Percentiles rank a stretch among this genome's conserved stretches.
phyloP scores from a whole-genome alignment of 2,888 invertebrate species.

The Drosophila cracens region DNA sequence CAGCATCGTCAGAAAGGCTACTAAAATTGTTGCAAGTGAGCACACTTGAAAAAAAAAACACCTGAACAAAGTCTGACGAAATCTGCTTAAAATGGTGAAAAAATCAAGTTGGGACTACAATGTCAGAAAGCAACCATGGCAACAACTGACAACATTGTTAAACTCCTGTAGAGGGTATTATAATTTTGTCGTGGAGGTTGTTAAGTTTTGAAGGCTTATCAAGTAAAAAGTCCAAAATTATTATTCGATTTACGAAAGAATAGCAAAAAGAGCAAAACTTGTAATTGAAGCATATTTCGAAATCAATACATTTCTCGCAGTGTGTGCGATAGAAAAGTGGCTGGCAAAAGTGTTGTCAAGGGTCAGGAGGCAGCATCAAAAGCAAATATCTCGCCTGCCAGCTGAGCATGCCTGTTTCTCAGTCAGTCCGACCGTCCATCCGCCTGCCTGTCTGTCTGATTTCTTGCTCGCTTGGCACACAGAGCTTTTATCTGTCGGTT shows the following conservation, averaged over 20 bases:
- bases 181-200: no score
- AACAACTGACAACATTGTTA: background rate
- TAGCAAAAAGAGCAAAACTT: background rate
- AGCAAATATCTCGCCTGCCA: slow-evolving; percentile 14
- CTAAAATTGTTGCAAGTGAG: slow-evolving; percentile 48
- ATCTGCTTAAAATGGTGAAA: background rate
- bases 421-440: background rate
- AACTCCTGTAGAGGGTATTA: background rate
- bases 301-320: background rate
- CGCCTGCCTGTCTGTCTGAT: background rate
- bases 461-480: slow-evolving; percentile 17
- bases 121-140: background rate
- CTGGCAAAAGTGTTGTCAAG: slow-evolving; percentile 6
- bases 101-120: background rate
- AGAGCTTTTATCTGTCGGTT: slow-evolving; percentile 25
- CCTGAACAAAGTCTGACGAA: background rate
- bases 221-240: background rate
- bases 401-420: background rate
- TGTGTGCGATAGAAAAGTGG: background rate
- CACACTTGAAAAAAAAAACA: background rate
- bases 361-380: background rate
- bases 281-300: background rate
- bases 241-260: background rate
- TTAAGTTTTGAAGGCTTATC: background rate
- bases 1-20: slow-evolving; percentile 54